A percentile compares a stretch with the other conserved stretches of the same genome.
phyloP scores from a whole-genome alignment of 2,888 invertebrate genomes.

The Leucophenga montana region DNA sequence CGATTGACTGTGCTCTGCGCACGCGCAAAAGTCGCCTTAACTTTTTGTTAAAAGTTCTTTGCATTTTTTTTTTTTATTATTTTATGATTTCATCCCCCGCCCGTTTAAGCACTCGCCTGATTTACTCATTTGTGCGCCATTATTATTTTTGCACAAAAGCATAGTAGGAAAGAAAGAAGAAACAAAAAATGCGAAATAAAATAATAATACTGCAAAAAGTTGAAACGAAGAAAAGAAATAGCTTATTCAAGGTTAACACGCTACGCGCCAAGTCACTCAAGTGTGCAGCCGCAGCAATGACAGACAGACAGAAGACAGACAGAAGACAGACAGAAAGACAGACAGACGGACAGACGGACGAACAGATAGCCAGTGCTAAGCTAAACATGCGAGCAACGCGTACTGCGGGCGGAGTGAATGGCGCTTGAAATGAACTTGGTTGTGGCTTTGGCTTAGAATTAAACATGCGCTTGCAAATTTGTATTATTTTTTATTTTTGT shows the following conservation, averaged over 20 bases:
- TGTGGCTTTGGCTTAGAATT: not conserved
- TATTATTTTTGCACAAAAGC: conserved; percentile 16
- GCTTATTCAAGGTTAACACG: conserved; percentile 22
- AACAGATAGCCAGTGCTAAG: no score
- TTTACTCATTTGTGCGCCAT: conserved; percentile 1
- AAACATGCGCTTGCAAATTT: not conserved
- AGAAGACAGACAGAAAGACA: not conserved
- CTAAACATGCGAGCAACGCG: no score
- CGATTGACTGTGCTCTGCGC: conserved; percentile 8
- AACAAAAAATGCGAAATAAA: not conserved
- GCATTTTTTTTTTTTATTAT: not conserved
- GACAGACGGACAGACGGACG: not conserved
- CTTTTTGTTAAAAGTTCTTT: conserved; percentile 17
- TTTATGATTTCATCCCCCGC: not conserved
- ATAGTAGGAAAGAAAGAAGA: not conserved
- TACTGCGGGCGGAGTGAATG: no score
- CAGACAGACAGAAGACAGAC: not conserved
- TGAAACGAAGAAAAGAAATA: conserved; percentile 5
- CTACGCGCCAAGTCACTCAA: conserved; percentile 39
- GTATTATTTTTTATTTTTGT: no score
- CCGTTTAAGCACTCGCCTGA: no score
- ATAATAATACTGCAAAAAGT: conserved; percentile 7
- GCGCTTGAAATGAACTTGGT: not conserved
- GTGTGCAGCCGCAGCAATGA: conserved; percentile 31
- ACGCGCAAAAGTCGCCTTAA: conserved; percentile 9